phyloP scores from a whole-genome alignment of 2,113 vertebrate species.

The Empidonax alnorum region DNA sequence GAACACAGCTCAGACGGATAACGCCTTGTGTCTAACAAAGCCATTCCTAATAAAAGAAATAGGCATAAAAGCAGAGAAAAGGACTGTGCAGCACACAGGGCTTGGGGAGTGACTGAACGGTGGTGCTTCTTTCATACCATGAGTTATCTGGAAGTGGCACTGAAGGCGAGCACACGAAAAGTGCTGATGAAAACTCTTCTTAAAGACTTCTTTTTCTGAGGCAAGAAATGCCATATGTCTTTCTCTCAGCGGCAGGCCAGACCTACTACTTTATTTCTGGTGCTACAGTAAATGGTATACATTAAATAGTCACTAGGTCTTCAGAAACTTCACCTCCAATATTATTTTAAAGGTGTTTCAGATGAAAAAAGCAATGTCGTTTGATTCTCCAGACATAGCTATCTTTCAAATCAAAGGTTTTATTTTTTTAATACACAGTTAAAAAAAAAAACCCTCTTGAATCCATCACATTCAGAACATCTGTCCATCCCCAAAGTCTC shows the following conservation, averaged over 20 bases:
- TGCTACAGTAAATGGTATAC: neutral
- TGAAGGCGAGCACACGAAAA: neutral
- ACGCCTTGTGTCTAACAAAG: constrained; percentile 28
- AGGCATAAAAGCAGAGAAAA: neutral
- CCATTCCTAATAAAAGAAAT: neutral
- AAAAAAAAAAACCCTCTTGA: neutral
- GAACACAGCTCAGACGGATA: constrained; percentile 5
- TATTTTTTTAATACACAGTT: constrained; percentile 12
- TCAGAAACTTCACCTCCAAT: neutral
- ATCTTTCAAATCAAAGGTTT: constrained; percentile 32
- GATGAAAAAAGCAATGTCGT: neutral
- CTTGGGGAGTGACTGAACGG: neutral
- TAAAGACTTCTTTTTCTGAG: constrained; percentile 20
- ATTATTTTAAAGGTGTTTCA: constrained; percentile 33
- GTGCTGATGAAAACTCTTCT: constrained; percentile 13
- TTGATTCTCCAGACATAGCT: neutral
- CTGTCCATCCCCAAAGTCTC: constrained; percentile 32
- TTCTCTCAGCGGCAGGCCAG: constrained; percentile 19
- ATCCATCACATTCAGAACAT: constrained; percentile 27
- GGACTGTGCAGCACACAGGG: neutral
- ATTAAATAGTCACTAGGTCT: constrained; percentile 1
- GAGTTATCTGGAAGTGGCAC: neutral
- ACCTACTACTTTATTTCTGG: neutral
- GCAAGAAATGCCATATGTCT: neutral
- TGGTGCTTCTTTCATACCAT: neutral